These are phyloP conservation scores for Temnothorax unifasciatus DNA, from an alignment of 2,888 invertebrate species.

Conservation along the genomic window DNA sequence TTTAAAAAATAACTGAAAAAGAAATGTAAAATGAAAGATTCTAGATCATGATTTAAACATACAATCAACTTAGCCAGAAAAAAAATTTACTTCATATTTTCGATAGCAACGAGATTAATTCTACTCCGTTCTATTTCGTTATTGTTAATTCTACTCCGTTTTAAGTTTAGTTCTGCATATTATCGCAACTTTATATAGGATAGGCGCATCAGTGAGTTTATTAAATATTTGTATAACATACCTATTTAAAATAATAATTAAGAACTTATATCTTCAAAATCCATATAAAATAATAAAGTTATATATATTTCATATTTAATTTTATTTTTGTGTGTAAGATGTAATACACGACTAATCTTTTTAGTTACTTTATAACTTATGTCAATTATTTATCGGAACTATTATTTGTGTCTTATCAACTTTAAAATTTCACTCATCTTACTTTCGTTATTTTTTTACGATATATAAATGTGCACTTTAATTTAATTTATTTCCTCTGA, in stretches of 20 bases:
- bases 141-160: too few species aligned
- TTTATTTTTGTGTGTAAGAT: constrained; percentile 8
- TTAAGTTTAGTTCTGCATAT: constrained; percentile 23
- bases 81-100: not conserved
- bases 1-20: not conserved
- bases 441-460: not conserved
- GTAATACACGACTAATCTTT: not conserved
- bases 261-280: not conserved
- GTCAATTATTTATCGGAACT: not conserved
- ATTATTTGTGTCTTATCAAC: not conserved
- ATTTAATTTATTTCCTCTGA: constrained; percentile 11
- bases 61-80: not conserved
- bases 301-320: not conserved
- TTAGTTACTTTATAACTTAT: not conserved
- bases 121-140: too few species aligned
- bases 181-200: not conserved
- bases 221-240: not conserved
- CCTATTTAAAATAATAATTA: constrained; percentile 3
- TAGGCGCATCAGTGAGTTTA: not conserved
- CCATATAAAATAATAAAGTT: not conserved
- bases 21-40: not conserved
- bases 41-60: not conserved
- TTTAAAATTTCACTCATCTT: not conserved
- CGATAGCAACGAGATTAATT: constrained; percentile 12
- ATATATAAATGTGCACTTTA: not conserved